Conservation (phyloP, 2,888 invertebrate species). For the Ochlodes sylvanus region DNA sequence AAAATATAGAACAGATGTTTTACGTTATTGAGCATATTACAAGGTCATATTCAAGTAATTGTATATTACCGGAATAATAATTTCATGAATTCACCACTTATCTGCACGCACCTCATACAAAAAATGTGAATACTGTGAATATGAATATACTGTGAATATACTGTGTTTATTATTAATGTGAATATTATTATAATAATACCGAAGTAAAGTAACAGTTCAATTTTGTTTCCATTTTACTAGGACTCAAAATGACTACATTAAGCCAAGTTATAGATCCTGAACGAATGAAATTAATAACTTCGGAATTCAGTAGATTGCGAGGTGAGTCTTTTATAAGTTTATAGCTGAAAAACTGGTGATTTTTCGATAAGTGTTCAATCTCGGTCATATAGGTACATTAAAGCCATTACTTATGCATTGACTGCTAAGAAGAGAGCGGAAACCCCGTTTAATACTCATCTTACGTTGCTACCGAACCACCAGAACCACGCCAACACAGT, state of each 20-base stretch:
- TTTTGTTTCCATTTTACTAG: constrained; percentile 4
- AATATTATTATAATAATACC: no score
- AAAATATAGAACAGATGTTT: constrained; percentile 3
- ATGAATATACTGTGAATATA: neutral
- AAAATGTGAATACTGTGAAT: no score
- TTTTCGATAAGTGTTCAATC: no score
- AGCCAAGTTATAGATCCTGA: constrained; percentile 73
- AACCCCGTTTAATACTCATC: no score
- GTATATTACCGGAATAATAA: constrained; percentile 16
- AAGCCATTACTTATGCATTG: no score
- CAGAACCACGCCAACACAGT: no score
- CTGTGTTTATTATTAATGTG: no score
- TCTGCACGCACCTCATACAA: neutral
- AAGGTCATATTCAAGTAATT: constrained; percentile 12
- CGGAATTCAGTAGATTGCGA: constrained; percentile 74
- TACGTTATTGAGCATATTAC: neutral
- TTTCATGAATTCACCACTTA: constrained; percentile 27
- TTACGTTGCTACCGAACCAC: no score
- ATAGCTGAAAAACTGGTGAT: no score
- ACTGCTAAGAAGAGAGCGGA: no score
- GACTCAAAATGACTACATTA: constrained; percentile 58
- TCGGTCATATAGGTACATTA: no score
- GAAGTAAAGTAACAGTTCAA: constrained; percentile 1
- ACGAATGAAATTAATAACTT: constrained; percentile 67
- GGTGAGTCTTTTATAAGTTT: constrained; percentile 58